Conservation (phyloP, 2,888 invertebrate genomes). For the Folsomia candida region DNA sequence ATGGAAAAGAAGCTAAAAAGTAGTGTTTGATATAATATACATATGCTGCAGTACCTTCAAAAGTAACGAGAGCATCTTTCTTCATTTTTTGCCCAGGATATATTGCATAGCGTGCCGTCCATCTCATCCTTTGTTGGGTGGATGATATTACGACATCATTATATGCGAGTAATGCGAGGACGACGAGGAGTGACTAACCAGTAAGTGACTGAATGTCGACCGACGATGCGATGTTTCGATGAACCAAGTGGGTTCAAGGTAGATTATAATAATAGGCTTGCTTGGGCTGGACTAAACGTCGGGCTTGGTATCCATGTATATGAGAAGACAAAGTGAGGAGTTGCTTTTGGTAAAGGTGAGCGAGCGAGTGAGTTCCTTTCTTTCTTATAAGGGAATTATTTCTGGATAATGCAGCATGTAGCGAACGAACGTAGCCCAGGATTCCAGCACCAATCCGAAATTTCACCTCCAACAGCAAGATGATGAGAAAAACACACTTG, state of each 20-base stretch:
- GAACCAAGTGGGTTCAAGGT: constrained; percentile 17
- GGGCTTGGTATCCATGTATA: too few species aligned
- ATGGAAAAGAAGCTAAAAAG: too few species aligned
- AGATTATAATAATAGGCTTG: constrained; percentile 17
- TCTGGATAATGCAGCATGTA: too few species aligned
- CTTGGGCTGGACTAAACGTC: neutral
- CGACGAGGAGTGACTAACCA: neutral
- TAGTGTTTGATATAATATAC: neutral
- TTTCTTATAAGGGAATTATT: neutral
- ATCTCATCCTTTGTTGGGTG: neutral
- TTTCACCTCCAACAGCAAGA: neutral
- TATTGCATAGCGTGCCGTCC: neutral
- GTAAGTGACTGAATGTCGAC: neutral
- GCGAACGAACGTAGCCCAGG: too few species aligned
- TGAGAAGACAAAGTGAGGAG: too few species aligned
- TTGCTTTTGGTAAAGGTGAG: too few species aligned
- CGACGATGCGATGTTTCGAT: neutral
- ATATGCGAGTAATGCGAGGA: too few species aligned
- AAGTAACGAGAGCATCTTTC: neutral
- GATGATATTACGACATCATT: neutral
- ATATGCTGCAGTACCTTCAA: neutral
- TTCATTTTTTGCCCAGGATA: neutral
- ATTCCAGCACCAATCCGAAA: neutral
- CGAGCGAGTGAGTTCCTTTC: neutral
- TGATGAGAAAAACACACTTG: neutral